Percentiles rank a stretch among this genome's conserved stretches.
phyloP scores from a whole-genome alignment of 2,797 vertebrate genomes.

The Poeciliopsis gracilis region DNA sequence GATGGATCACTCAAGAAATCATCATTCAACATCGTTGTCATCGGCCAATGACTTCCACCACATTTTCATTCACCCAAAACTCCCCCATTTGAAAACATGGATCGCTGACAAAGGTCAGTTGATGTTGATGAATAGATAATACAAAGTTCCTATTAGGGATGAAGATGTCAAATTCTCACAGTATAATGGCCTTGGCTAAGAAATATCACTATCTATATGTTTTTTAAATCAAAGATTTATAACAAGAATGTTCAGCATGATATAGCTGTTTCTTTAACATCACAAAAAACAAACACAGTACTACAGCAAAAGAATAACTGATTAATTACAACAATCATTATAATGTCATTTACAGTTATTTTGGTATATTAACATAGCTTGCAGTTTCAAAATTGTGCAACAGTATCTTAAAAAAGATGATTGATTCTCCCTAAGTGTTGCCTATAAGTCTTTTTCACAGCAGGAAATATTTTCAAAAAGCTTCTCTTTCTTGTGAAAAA shows the following conservation, averaged over 20 bases:
- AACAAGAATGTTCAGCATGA: background rate
- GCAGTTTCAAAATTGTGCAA: background rate
- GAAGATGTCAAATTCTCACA: background rate
- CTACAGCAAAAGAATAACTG: background rate
- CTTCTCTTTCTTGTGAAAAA: background rate
- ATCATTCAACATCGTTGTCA: constrained; percentile 52
- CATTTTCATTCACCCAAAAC: background rate
- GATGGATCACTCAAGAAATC: constrained; percentile 76
- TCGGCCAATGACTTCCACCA: background rate
- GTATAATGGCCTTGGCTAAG: background rate
- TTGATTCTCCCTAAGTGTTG: background rate
- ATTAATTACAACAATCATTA: background rate
- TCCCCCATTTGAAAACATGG: background rate
- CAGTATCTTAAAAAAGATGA: background rate
- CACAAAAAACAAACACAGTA: background rate
- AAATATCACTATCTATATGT: background rate
- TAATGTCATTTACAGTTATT: background rate
- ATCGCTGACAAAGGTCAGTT: background rate
- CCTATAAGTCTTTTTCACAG: background rate
- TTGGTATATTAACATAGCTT: background rate
- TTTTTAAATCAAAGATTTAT: background rate
- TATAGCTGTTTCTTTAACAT: background rate
- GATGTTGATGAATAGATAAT: background rate
- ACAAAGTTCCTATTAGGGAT: background rate
- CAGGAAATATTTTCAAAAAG: background rate